Evolutionary conservation across 1,140 invertebrate genomes (phyloP).

Genomic region (Venustaconcha ellipsiformis): DNA sequence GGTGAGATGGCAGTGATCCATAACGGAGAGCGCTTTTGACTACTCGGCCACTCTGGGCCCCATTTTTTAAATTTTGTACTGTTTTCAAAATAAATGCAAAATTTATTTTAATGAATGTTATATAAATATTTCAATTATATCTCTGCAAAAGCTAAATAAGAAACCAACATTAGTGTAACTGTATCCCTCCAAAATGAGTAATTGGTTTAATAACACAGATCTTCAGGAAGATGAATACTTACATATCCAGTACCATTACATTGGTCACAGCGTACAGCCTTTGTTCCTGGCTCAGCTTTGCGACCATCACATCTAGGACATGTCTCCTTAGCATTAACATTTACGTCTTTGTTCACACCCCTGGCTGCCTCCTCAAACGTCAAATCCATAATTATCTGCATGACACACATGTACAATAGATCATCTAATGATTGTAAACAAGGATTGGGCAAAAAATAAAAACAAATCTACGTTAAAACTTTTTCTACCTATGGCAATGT

Average conservation of each 20-base stretch:
- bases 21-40: too few species aligned
- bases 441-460: background rate
- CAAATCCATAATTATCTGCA: constrained; percentile 86
- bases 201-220: too few species aligned
- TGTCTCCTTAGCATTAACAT: constrained; percentile 91
- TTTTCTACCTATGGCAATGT: background rate
- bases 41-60: too few species aligned
- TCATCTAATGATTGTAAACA: background rate
- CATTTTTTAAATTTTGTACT: too few species aligned
- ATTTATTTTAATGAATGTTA: too few species aligned
- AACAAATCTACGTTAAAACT: background rate
- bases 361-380: constrained; percentile 96
- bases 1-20: too few species aligned
- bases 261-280: constrained; percentile 85
- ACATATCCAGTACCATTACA: constrained; percentile 99
- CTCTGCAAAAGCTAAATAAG: too few species aligned
- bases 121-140: too few species aligned
- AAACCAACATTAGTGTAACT: too few species aligned
- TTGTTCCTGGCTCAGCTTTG: constrained; percentile 89
- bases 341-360: constrained; percentile 94
- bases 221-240: constrained; percentile 18
- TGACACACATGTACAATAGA: background rate
- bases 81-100: too few species aligned
- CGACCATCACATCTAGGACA: constrained; percentile 91
- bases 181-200: too few species aligned